Base-by-base conservation (phyloP, 1,140 invertebrate species). In the Orussus abietinus region DNA sequence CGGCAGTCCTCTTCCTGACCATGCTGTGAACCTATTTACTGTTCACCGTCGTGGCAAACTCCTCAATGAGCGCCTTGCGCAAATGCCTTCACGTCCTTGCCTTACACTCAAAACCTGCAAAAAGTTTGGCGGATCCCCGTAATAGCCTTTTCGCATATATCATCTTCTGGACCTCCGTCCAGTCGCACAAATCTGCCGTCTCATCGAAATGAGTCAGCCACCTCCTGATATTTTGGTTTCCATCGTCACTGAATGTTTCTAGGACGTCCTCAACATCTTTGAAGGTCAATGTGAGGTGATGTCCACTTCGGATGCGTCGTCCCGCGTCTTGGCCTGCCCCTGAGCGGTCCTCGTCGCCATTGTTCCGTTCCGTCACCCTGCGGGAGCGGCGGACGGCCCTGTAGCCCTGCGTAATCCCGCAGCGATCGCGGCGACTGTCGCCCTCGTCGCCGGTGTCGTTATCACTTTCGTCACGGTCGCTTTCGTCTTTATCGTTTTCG, bases 191-290 rank as follows among this genome's bases (percentile, higher is more conserved):
- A n/a, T 40, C 39, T 0, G 49, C 45, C n/a, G 39, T 46, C 13
- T 53, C 42, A 14, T 59, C 58, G 19, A 61, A 61, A 6, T 50
- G 30, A 26, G 26, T 14, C 0, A 57, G 10, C 58, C 54, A 61
- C 6, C 32, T 30, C n/a, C 12, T 19, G 7, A 55, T 18, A 41
- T 45, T 44, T 15, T 38, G 15, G n/a, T 30, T 38, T 1, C 42
- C 37, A 17, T 59, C 47, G 9, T 45, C 54, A n/a, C 11, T 49
- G 19, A 57, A 59, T 2, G 30, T 34, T 12, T 50, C 31, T 1
- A 61, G 6, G 1, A 45, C 19, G 5, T 43, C 45, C 37, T 55
- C 47, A 3, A 59, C 47, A 15, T 57, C 56, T 37, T 21, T 34
- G 11, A 48, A 45, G 6, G 40, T 37, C 26, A 48, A n/a, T n/a